Evolutionary conservation across 2,888 invertebrate species (phyloP), one percentile per base, ranked within the genome.

Genomic region (Odontocerum albicorne): DNA sequence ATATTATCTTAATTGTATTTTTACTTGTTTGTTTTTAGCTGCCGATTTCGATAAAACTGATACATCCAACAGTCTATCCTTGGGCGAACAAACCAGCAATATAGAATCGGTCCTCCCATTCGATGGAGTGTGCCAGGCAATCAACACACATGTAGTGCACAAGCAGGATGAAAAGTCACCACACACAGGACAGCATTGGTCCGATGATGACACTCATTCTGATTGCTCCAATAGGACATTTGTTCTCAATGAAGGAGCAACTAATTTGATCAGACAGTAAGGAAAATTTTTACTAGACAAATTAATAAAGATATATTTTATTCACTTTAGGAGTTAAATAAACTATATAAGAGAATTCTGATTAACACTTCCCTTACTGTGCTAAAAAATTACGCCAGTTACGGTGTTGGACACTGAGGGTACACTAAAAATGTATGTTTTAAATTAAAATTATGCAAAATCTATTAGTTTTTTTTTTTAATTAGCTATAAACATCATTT

Each of bases 31-130:
- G 1, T 27, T 51, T 53, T 16, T 20, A 51, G 59, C 51, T n/a
- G 56, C 45, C 4, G 59, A 59, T n/a, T 45, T 39, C 3, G 59
- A 59, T 17, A 59, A 56, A 32, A 55, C 55, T 8, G 59, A 59
- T 36, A 52, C 49, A 2, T 59, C 59, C 20, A 55, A 55, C 21
- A 59, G 59, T 42, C 35, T 59, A 2, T 56, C 59, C 1, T 35
- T 56, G 4, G 56, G 56, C 2, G 52, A 56, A 36, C 38, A 53
- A 15, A 56, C 57, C 10, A 59, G 56, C 33, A 49, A 47, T 16
- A 40, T 55, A 2, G 47, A 49, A 16, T 13, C 32, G 7, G 50
- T 55, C n/a, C 39, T 55, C n/a, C 59, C 59, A 7, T 42, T 53
- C 6, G 53, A 53, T 15, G 53, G 40, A 21, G 35, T 54, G 7